A percentile compares a stretch with the other conserved stretches of the same genome.
Evolutionary conservation across 1,140 invertebrate genomes (phyloP).

Genomic region (Trichonephila clavata): DNA sequence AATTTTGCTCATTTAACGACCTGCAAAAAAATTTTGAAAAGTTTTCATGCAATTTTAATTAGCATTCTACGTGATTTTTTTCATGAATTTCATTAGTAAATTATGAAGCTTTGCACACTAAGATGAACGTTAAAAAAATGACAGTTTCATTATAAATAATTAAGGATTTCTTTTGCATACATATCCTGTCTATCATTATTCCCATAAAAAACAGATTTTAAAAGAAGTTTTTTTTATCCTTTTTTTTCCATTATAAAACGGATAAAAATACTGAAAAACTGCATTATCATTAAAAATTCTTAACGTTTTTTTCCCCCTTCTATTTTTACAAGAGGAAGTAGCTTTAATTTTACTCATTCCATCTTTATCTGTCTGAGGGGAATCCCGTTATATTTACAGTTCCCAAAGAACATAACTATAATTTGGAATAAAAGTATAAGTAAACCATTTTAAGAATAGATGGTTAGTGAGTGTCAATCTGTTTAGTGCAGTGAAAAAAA

Average conservation of each 20-base stretch:
- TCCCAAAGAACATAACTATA: neutral
- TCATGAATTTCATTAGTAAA: constrained; percentile 29
- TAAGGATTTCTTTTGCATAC: constrained; percentile 25
- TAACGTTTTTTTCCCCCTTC: neutral
- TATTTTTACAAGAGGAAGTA: neutral
- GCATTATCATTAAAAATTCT: constrained; percentile 36
- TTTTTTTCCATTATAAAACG: neutral
- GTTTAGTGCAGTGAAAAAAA: no score
- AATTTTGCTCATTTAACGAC: constrained; percentile 28
- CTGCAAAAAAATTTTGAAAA: neutral
- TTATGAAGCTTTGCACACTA: neutral
- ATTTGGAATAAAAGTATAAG: neutral
- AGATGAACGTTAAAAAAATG: neutral
- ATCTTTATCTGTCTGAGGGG: neutral
- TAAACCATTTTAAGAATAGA: no score
- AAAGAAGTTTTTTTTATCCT: neutral
- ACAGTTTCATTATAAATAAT: constrained; percentile 54
- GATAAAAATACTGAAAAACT: neutral
- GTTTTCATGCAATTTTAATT: constrained; percentile 48
- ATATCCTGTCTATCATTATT: constrained; percentile 28
- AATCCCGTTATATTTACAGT: no score
- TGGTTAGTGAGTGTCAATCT: no score
- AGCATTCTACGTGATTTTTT: constrained; percentile 24
- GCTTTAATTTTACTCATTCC: neutral
- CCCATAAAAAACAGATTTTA: neutral